Conservation (phyloP, 2,113 vertebrate genomes). For the Lampris megalopsis region DNA sequence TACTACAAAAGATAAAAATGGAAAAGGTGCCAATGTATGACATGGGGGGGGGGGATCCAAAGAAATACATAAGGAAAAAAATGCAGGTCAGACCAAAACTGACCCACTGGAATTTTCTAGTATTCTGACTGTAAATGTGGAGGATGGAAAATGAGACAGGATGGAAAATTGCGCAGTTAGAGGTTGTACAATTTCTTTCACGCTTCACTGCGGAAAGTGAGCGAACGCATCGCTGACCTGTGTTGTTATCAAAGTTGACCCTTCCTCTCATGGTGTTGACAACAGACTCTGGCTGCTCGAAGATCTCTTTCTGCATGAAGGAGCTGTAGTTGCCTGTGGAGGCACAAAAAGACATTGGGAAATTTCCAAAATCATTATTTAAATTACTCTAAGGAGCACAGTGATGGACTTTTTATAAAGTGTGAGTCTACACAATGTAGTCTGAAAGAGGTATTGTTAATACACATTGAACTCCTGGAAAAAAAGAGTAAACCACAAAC, state of each 20-base stretch:
- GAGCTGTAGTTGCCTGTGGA: conserved; percentile 94
- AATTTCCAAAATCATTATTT: conserved; percentile 24
- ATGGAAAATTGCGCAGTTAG: neutral
- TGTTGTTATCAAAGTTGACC: conserved; percentile 96
- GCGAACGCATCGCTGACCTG: conserved; percentile 82
- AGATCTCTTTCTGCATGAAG: conserved; percentile 99
- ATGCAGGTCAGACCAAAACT: neutral
- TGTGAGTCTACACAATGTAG: neutral
- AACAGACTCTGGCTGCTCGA: conserved; percentile 98
- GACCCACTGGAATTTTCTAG: neutral
- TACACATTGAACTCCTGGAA: conserved; percentile 30
- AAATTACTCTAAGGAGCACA: conserved; percentile 23
- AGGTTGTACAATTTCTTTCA: neutral
- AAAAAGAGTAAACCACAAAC: conserved; percentile 1
- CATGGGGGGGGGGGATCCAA: neutral
- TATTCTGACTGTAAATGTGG: neutral
- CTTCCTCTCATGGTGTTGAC: conserved; percentile 99
- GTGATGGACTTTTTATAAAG: conserved; percentile 48
- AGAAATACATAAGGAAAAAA: neutral
- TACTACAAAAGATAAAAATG: too few relatives aligned
- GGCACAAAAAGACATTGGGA: conserved; percentile 47
- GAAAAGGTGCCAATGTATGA: too few relatives aligned
- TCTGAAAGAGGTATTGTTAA: conserved; percentile 31
- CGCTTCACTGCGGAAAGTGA: neutral
- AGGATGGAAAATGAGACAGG: neutral